Evolutionary conservation across 2,113 vertebrate species (phyloP).

Genomic region (Zosterops japonicus): DNA sequence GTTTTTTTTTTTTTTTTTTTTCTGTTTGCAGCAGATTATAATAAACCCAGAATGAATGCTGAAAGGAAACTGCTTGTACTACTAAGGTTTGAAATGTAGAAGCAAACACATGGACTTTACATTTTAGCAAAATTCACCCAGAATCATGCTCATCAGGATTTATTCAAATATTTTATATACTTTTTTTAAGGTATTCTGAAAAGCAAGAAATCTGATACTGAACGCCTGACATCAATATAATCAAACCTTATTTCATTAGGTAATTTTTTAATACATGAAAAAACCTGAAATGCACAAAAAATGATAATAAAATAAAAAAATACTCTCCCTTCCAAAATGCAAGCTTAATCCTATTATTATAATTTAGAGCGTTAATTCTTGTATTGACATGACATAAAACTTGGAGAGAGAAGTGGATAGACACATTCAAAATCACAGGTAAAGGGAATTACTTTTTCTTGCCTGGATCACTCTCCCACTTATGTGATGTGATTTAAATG

Average conservation of each 20-base stretch:
- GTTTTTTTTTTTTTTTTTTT: neutral
- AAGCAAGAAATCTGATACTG: neutral
- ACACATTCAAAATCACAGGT: neutral
- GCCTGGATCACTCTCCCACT: neutral
- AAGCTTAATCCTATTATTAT: neutral
- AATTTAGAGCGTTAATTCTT: neutral
- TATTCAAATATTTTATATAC: neutral
- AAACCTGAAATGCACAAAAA: neutral
- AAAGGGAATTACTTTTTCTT: neutral
- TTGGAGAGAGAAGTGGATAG: neutral
- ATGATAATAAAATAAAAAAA: neutral
- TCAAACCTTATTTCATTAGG: neutral
- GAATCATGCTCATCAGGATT: neutral
- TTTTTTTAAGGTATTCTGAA: neutral
- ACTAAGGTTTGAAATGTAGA: neutral
- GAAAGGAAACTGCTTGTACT: neutral
- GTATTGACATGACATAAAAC: neutral
- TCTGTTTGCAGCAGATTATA: neutral
- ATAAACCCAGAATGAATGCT: neutral
- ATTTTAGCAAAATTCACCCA: neutral
- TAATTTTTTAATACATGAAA: neutral
- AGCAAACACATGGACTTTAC: neutral
- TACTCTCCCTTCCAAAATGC: fast-evolving
- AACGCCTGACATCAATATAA: neutral
- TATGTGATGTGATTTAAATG: neutral